These are phyloP conservation scores for Chydorus sphaericus DNA, from an alignment of 2,888 invertebrate species.

Conservation along the genomic window DNA sequence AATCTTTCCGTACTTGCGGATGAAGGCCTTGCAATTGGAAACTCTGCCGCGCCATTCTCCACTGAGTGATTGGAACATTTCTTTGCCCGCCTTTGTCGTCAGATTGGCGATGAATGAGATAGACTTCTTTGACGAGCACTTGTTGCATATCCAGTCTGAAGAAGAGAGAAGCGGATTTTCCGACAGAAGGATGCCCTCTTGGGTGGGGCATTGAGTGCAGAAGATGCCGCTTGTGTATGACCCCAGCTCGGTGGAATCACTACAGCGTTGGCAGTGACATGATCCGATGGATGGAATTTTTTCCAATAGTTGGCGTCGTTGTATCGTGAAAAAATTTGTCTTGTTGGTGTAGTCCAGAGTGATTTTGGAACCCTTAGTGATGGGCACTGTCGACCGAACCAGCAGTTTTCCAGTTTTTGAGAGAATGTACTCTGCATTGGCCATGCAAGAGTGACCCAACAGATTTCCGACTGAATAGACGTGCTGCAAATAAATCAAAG, in stretches of 20 bases:
- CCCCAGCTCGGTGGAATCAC: conserved; percentile 53
- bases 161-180: conserved; percentile 33
- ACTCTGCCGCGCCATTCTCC: conserved; percentile 11
- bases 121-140: conserved; percentile 18
- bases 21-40: conserved; percentile 14
- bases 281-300: conserved; percentile 59
- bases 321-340: no score
- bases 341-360: conserved; percentile 69
- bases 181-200: conserved; percentile 46
- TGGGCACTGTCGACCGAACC: conserved; percentile 44
- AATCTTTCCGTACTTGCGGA: conserved; percentile 33
- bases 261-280: conserved; percentile 52
- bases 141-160: conserved; percentile 25
- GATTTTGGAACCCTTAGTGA: conserved; percentile 48
- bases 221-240: conserved; percentile 57
- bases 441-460: conserved; percentile 63
- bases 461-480: conserved; percentile 60
- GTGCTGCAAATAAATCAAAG: no score
- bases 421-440: conserved; percentile 69
- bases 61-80: conserved; percentile 17
- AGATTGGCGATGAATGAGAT: neutral
- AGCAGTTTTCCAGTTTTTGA: conserved; percentile 45
- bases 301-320: conserved; percentile 56
- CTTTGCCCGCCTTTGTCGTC: conserved; percentile 18
- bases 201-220: conserved; percentile 38